Percentiles rank a stretch among this genome's conserved stretches.
These are phyloP conservation scores for Parambassis ranga DNA, from an alignment of 2,797 vertebrate genomes.

Conservation along the genomic window DNA sequence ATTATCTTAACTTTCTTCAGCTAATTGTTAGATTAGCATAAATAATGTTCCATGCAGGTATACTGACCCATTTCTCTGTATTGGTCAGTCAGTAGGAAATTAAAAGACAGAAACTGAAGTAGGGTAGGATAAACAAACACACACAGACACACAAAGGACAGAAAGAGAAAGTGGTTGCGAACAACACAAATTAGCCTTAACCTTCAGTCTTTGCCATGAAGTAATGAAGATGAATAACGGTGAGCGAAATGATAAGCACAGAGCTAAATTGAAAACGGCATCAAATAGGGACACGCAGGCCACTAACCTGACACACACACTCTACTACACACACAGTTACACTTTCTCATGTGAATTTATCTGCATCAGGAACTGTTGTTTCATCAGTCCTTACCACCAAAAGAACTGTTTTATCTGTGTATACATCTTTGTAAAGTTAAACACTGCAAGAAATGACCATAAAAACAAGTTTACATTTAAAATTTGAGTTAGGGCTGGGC, in stretches of 20 bases:
- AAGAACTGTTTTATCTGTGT: not conserved
- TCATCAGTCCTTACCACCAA: too few relatives aligned
- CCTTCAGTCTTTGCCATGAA: conserved; percentile 48
- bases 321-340: not conserved
- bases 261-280: conserved; percentile 35
- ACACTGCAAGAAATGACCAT: not conserved
- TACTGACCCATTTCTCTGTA: conserved; percentile 2
- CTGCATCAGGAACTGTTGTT: too few relatives aligned
- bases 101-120: not conserved
- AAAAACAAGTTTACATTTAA: not conserved
- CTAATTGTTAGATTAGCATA: conserved; percentile 67
- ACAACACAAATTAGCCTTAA: conserved; percentile 47
- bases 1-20: conserved; percentile 53
- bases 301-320: not conserved
- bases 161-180: conserved; percentile 1
- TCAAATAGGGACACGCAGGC: conserved; percentile 21
- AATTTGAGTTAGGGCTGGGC: too few relatives aligned
- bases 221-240: conserved; percentile 66
- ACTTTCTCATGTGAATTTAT: not conserved
- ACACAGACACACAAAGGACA: not conserved
- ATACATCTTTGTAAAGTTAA: not conserved
- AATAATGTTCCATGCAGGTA: conserved; percentile 25
- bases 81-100: conserved; percentile 2
- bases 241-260: conserved; percentile 39
- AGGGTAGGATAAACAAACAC: too few relatives aligned